phyloP scores from a whole-genome alignment of 2,797 vertebrate species.

The Chaetodon trifasciatus region DNA sequence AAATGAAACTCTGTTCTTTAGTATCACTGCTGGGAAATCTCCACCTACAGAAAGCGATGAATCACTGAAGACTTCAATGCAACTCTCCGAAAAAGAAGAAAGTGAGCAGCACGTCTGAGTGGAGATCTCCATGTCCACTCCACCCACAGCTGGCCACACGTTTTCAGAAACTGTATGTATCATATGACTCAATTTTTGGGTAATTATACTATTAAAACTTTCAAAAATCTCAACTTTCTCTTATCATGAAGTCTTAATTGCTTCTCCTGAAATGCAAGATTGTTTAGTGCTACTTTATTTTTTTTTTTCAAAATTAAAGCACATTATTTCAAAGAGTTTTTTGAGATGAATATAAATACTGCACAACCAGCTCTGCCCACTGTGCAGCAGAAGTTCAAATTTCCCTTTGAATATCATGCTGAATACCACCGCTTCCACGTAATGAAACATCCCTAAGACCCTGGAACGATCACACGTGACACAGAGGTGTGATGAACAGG shows the following conservation, averaged over 20 bases:
- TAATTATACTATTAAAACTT: neutral
- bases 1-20: neutral
- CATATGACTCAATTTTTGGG: neutral
- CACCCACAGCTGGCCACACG: slow-evolving; percentile 4
- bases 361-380: neutral
- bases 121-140: slow-evolving; percentile 1
- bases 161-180: neutral
- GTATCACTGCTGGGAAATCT: slow-evolving; percentile 10
- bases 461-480: neutral
- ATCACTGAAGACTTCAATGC: slow-evolving; percentile 14
- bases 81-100: slow-evolving; percentile 2
- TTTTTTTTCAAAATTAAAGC: neutral
- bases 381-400: neutral
- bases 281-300: neutral
- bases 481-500: neutral
- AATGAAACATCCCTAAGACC: neutral
- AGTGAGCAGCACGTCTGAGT: slow-evolving; percentile 10
- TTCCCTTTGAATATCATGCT: too few species aligned
- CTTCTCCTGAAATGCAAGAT: neutral
- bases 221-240: neutral
- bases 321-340: neutral
- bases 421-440: neutral
- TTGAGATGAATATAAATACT: neutral
- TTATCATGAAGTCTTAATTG: neutral
- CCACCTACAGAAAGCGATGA: slow-evolving; percentile 32